These are phyloP conservation scores for Gari tellinella DNA, from an alignment of 2,888 invertebrate species.

Conservation along the genomic window DNA sequence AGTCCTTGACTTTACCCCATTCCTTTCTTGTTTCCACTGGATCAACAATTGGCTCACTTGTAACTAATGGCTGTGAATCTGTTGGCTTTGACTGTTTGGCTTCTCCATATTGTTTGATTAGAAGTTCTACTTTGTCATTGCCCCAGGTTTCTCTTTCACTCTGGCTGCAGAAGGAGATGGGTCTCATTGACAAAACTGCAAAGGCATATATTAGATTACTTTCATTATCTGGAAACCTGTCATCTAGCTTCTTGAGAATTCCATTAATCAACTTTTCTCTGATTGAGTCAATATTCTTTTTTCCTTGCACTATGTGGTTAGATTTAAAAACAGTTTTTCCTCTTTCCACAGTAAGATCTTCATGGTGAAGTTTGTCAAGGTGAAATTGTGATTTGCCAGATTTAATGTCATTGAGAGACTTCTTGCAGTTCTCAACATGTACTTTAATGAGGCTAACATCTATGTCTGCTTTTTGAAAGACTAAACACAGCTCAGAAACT, in stretches of 20 bases:
- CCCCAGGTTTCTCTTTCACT: slow-evolving; percentile 23
- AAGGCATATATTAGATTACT: slow-evolving; percentile 27
- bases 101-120: slow-evolving; percentile 17
- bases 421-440: too few relatives aligned
- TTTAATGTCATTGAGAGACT: too few relatives aligned
- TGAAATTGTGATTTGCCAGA: neutral
- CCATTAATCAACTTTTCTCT: slow-evolving; percentile 22
- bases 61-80: slow-evolving; percentile 5
- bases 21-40: slow-evolving; percentile 19
- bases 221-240: slow-evolving; percentile 31
- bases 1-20: slow-evolving; percentile 15
- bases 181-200: slow-evolving; percentile 29
- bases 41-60: slow-evolving; percentile 16
- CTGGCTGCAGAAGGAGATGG: slow-evolving; percentile 13
- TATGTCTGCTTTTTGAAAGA: slow-evolving; percentile 16
- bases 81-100: slow-evolving; percentile 1
- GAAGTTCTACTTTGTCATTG: slow-evolving; percentile 16
- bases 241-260: slow-evolving; percentile 15
- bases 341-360: slow-evolving; percentile 10
- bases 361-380: slow-evolving; percentile 9
- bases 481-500: too few relatives aligned
- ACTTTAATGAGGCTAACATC: slow-evolving; percentile 14
- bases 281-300: slow-evolving; percentile 20
- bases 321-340: slow-evolving; percentile 13
- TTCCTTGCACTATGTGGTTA: slow-evolving; percentile 19